Conservation (phyloP, 2,113 vertebrate genomes). For the Acinonyx jubatus region DNA sequence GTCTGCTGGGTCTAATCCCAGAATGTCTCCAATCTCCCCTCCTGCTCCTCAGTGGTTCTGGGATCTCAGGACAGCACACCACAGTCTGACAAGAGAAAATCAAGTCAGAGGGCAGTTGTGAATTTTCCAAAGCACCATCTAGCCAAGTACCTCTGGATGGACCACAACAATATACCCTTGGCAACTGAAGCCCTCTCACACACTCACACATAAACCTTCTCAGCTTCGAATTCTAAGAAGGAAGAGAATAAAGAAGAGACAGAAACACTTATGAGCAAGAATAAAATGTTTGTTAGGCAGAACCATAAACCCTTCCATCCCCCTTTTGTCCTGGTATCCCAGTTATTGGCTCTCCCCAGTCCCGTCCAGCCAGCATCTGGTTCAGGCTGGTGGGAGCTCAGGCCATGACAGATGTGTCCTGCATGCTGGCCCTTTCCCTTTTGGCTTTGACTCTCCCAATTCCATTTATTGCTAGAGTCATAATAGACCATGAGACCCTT, state of each 20-base stretch:
- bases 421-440: not conserved
- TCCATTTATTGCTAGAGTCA: not conserved
- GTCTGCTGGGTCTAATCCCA: not conserved
- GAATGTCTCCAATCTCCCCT: not conserved
- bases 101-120: not conserved
- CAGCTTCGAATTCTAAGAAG: not conserved
- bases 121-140: not conserved
- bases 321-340: not conserved
- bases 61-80: not conserved
- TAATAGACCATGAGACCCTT: not conserved
- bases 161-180: not conserved
- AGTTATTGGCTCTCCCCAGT: not conserved
- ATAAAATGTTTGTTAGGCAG: not conserved
- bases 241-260: not conserved
- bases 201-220: no score
- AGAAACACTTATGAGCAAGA: not conserved
- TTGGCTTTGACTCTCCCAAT: not conserved
- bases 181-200: not conserved
- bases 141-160: not conserved
- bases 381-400: not conserved
- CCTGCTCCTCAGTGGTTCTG: not conserved
- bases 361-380: not conserved
- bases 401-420: not conserved
- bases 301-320: not conserved
- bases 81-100: not conserved